Base-by-base conservation (phyloP, 2,113 vertebrate species). In the Bubalus kerabau region DNA sequence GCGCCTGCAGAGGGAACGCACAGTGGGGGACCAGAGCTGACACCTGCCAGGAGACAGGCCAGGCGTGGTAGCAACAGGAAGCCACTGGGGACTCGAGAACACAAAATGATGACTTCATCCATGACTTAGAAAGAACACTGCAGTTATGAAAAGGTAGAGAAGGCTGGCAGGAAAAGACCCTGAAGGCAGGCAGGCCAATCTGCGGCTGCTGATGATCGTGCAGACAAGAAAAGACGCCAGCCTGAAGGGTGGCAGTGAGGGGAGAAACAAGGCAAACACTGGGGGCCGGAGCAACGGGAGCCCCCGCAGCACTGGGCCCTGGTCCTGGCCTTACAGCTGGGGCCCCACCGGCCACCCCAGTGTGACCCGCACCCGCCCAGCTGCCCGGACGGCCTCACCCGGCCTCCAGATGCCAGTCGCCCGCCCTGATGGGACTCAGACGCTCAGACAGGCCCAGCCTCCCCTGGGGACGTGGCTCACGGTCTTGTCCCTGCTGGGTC, bases 1-100 rank as follows among this genome's bases (percentile, higher is more conserved):
- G 21, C 0, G 1, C 12, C n/a, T 6, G 14, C 23, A 10, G 13
- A 3, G 28, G 59, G n/a, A 28, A 28, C 0, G 3, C 0, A 4
- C 78, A 16, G 36, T 15, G 48, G 7, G 7, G 50, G 48, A 21
- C 1, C 1, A 50, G 60, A 23, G 36, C 1, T 1, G 54, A 26
- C 32, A 15, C 48, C 46, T 0, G 16, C 85, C 2, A 30, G n/a
- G 59, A 94, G 60, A 52, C 0, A 0, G 0, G 40, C 21, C 8
- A 6, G 2, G 7, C 16, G 1, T 4, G 5, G 19, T 2, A 8
- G 74, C 71, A 10, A 5, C 24, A 10, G 2, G 48, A 89, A 64
- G 62, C 56, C 83, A 16, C 0, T 1, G 28, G 46, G 23, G 62
- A 91, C 28, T 60, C 1, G 1, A 19, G 43, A 82, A 40, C 6